A percentile compares a stretch with the other conserved stretches of the same genome.
Evolutionary conservation across 2,888 invertebrate genomes (phyloP).

Genomic region (Amaurobius ferox): DNA sequence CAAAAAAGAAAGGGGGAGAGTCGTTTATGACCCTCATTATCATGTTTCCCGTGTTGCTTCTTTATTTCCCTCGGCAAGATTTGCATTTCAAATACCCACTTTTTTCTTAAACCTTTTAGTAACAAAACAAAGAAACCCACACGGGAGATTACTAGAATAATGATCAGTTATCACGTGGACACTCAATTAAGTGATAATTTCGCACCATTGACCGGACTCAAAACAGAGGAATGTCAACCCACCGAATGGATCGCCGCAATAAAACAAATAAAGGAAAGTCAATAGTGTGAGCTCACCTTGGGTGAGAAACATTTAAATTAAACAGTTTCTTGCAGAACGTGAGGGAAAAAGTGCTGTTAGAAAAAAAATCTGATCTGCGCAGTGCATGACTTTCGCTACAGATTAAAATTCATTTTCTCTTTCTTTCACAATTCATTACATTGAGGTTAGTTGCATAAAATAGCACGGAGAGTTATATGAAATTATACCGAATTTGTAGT

Average conservation of each 20-base stretch:
- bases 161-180: slow-evolving; percentile 23
- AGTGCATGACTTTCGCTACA: too few species aligned
- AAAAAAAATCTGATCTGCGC: too few species aligned
- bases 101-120: slow-evolving; percentile 2
- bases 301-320: too few species aligned
- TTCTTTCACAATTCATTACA: too few species aligned
- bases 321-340: too few species aligned
- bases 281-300: too few species aligned
- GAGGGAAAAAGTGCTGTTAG: too few species aligned
- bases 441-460: too few species aligned
- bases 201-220: slow-evolving; percentile 24
- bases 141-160: slow-evolving; percentile 23
- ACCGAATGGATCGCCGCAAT: background rate
- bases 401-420: too few species aligned
- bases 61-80: slow-evolving; percentile 60
- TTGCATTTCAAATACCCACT: slow-evolving; percentile 58
- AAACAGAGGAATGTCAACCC: background rate
- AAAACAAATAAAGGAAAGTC: too few species aligned
- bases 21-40: slow-evolving; percentile 64
- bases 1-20: slow-evolving; percentile 41
- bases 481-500: too few species aligned
- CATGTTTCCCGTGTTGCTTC: slow-evolving; percentile 59
- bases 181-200: slow-evolving; percentile 58
- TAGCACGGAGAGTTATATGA: too few species aligned
- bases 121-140: slow-evolving; percentile 31